A percentile compares a stretch with the other conserved stretches of the same genome.
Conservation (phyloP, 1,140 invertebrate genomes). For the Bombyx mandarina region DNA sequence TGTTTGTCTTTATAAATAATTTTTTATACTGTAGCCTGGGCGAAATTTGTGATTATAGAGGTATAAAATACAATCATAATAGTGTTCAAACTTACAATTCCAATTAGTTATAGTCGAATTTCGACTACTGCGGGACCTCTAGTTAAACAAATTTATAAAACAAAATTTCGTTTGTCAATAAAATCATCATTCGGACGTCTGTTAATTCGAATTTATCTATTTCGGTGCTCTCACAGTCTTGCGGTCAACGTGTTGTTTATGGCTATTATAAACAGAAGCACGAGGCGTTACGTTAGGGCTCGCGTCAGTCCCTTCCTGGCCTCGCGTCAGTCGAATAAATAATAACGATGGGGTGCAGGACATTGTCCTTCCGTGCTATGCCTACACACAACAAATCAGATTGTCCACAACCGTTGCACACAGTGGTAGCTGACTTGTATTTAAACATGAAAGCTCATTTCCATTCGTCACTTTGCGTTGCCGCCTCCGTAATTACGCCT, state of each 20-base stretch:
- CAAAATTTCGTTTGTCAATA: no score
- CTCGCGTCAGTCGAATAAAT: slow-evolving; percentile 29
- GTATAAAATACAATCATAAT: no score
- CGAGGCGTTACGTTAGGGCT: slow-evolving; percentile 16
- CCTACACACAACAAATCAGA: slow-evolving; percentile 2
- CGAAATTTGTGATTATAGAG: no score
- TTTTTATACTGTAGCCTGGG: no score
- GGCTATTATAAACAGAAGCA: slow-evolving; percentile 22
- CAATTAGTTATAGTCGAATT: no score
- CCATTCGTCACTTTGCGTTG: neutral
- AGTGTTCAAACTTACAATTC: no score
- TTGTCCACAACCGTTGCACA: neutral
- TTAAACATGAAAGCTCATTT: neutral
- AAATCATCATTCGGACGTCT: no score
- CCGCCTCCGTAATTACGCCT: neutral
- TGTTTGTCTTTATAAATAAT: no score
- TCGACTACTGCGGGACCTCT: no score
- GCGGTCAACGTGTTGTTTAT: slow-evolving; percentile 26
- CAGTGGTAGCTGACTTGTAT: slow-evolving; percentile 1
- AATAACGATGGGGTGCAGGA: slow-evolving; percentile 48
- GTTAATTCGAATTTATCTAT: slow-evolving; percentile 12
- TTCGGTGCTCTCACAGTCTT: slow-evolving; percentile 14
- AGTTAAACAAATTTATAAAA: no score
- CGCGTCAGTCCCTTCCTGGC: slow-evolving; percentile 35
- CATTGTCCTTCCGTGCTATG: slow-evolving; percentile 45